Evolutionary conservation across 2,888 invertebrate genomes (phyloP).

Genomic region (Drosophila rubida): DNA sequence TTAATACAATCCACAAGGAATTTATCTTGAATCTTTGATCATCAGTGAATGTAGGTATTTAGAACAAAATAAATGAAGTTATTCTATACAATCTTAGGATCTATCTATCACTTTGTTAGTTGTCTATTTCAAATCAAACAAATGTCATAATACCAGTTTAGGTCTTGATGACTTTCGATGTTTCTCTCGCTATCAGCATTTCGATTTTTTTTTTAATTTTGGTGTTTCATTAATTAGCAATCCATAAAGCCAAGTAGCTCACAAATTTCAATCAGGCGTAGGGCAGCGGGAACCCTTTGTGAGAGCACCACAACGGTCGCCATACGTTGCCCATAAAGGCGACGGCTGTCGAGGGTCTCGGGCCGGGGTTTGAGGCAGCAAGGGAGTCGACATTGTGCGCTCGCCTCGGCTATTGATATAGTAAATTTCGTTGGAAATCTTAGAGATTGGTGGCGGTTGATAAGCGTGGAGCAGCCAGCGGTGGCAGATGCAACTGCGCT

Average conservation of each 20-base stretch:
- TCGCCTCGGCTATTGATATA: conserved; percentile 63
- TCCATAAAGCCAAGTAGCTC: conserved; percentile 76
- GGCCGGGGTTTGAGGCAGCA: conserved; percentile 1
- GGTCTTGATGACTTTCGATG: conserved; percentile 13
- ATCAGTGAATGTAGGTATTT: neutral
- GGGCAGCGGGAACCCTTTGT: conserved; percentile 14
- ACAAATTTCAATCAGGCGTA: conserved; percentile 71
- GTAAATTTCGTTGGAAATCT: conserved; percentile 79
- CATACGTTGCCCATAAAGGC: conserved; percentile 41
- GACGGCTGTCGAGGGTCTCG: conserved; percentile 23
- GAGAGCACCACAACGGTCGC: conserved; percentile 11
- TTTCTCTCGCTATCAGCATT: conserved; percentile 4
- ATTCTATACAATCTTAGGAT: neutral
- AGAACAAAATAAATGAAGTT: conserved; percentile 1
- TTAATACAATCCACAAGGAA: neutral
- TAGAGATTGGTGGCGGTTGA: conserved; percentile 72
- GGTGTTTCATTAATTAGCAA: conserved; percentile 64
- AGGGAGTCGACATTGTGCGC: conserved; percentile 67
- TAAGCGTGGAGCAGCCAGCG: conserved; percentile 67
- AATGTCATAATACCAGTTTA: conserved; percentile 27
- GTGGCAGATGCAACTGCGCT: conserved; percentile 61
- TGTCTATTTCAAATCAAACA: conserved; percentile 10
- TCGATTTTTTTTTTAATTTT: conserved; percentile 12
- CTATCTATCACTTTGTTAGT: neutral
- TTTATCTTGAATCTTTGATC: conserved; percentile 2